These are phyloP conservation scores for Smittia sp. DNA, from an alignment of 2,888 invertebrate species.

Conservation along the genomic window DNA sequence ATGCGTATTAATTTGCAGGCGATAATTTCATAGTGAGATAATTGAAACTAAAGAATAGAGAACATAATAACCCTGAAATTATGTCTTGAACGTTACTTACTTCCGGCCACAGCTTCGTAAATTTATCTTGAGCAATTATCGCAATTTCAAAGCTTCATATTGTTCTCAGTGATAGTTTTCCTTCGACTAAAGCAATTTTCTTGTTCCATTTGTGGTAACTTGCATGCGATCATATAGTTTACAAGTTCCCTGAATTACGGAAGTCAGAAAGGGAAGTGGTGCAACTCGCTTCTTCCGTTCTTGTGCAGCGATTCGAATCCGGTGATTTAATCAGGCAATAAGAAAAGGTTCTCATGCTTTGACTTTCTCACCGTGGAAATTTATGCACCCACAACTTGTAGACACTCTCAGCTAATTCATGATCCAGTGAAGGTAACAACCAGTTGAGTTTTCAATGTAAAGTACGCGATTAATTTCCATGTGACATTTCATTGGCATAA, in stretches of 20 bases:
- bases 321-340: background rate
- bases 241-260: background rate
- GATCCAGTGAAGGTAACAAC: background rate
- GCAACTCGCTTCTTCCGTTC: conserved; percentile 16
- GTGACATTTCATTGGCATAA: background rate
- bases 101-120: background rate
- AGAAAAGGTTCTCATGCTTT: conserved; percentile 1
- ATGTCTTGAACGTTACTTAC: background rate
- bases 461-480: background rate
- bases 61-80: background rate
- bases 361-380: background rate
- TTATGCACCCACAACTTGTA: conserved; percentile 7
- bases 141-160: background rate
- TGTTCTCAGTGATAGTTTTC: background rate
- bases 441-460: background rate
- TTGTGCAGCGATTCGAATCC: background rate
- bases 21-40: too few species aligned
- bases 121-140: background rate
- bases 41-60: background rate
- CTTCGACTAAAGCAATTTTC: background rate
- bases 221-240: background rate
- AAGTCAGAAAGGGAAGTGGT: conserved; percentile 4
- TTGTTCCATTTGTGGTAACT: background rate
- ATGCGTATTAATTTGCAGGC: background rate
- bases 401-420: too few species aligned